These are phyloP conservation scores for Sialis fuliginosa DNA, from an alignment of 2,888 invertebrate genomes.

Conservation along the genomic window DNA sequence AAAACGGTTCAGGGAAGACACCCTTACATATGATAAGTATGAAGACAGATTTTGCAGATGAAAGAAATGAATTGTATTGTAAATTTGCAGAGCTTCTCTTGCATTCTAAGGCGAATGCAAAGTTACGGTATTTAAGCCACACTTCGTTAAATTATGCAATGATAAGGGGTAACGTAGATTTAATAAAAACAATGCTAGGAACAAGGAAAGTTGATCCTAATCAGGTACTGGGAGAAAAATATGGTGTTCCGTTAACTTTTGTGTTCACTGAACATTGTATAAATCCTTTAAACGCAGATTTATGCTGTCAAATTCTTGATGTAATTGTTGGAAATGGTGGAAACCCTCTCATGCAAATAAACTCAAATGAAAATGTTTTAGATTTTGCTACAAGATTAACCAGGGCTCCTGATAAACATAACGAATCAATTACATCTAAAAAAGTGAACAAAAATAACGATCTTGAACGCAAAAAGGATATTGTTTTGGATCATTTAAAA, in stretches of 20 bases:
- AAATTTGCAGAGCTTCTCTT: conserved; percentile 14
- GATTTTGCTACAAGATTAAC: conserved; percentile 14
- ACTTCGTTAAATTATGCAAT: conserved; percentile 21
- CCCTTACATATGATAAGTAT: conserved; percentile 21
- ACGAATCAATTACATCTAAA: conserved; percentile 1
- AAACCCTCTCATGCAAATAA: conserved; percentile 17
- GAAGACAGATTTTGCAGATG: conserved; percentile 18
- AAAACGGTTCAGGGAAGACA: conserved; percentile 18
- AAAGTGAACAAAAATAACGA: conserved; percentile 3
- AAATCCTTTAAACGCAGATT: conserved; percentile 12
- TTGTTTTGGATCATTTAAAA: not conserved
- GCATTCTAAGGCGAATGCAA: conserved; percentile 10
- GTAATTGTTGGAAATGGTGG: conserved; percentile 14
- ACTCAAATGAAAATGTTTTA: conserved; percentile 16
- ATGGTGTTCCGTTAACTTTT: conserved; percentile 21
- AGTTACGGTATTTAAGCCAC: conserved; percentile 20
- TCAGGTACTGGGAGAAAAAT: conserved; percentile 14
- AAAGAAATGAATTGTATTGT: conserved; percentile 12
- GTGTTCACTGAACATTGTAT: conserved; percentile 17
- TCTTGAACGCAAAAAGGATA: conserved; percentile 6
- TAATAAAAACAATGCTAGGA: conserved; percentile 16
- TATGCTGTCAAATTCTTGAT: conserved; percentile 14
- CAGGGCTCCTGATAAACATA: conserved; percentile 7
- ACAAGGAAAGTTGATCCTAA: conserved; percentile 16
- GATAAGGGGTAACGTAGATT: conserved; percentile 16